Conservation (phyloP, 2,888 invertebrate species). For the Bombylius discolor region DNA sequence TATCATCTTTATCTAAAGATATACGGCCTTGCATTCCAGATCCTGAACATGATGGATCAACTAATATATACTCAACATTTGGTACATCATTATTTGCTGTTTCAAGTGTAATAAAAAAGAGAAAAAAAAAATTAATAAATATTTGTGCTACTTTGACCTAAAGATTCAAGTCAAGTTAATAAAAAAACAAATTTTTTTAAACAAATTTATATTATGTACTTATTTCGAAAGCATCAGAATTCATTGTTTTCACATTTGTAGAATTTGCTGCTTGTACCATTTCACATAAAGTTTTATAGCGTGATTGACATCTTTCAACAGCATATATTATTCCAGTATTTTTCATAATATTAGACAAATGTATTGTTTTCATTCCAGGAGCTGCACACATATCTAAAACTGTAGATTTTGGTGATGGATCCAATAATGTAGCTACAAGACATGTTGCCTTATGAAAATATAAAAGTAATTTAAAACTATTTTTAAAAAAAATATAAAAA, state of each 20-base stretch:
- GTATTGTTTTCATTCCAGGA: slow-evolving; percentile 93
- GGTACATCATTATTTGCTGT: slow-evolving; percentile 39
- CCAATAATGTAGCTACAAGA: slow-evolving; percentile 65
- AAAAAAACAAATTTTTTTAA: too few relatives aligned
- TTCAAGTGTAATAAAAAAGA: slow-evolving; percentile 10
- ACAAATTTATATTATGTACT: slow-evolving; percentile 27
- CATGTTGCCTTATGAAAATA: slow-evolving; percentile 64
- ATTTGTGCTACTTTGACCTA: neutral
- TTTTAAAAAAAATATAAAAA: neutral
- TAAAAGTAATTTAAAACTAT: neutral
- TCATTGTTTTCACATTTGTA: slow-evolving; percentile 50
- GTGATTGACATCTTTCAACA: slow-evolving; percentile 56
- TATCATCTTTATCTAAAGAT: slow-evolving; percentile 37
- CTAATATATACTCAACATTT: slow-evolving; percentile 78
- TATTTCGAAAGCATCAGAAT: slow-evolving; percentile 60
- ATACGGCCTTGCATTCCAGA: slow-evolving; percentile 59
- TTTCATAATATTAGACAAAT: slow-evolving; percentile 69
- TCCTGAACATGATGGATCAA: slow-evolving; percentile 95
- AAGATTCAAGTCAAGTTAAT: too few relatives aligned
- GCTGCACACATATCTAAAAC: slow-evolving; percentile 95
- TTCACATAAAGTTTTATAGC: slow-evolving; percentile 52
- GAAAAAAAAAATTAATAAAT: neutral
- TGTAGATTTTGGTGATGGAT: slow-evolving; percentile 55
- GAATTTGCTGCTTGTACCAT: slow-evolving; percentile 52
- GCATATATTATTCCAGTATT: slow-evolving; percentile 72